Evolutionary conservation across 2,888 invertebrate genomes (phyloP).

Genomic region (Cheilosia variabilis): DNA sequence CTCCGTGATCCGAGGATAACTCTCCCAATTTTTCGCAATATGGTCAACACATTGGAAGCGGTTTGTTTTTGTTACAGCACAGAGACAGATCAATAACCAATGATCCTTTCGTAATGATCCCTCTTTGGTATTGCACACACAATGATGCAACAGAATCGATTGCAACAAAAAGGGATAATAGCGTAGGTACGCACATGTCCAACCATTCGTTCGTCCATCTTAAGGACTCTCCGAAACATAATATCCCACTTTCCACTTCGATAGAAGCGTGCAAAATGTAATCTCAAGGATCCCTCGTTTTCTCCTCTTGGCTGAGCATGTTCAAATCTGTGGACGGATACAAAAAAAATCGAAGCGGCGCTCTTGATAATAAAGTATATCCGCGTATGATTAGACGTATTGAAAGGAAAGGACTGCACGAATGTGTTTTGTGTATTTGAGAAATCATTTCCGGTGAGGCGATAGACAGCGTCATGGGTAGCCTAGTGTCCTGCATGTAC

Average conservation of each 20-base stretch:
- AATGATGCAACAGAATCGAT: constrained; percentile 71
- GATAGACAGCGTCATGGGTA: constrained; percentile 67
- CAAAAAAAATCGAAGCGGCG: constrained; percentile 48
- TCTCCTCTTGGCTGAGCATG: constrained; percentile 17
- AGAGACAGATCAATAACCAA: constrained; percentile 66
- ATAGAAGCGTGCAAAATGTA: constrained; percentile 74
- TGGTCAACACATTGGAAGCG: constrained; percentile 59
- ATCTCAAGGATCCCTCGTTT: constrained; percentile 52
- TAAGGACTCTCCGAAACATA: constrained; percentile 49
- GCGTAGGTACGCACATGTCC: constrained; percentile 10
- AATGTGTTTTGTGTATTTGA: constrained; percentile 55
- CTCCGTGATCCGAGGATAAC: constrained; percentile 36
- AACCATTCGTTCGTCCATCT: constrained; percentile 63
- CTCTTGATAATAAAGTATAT: constrained; percentile 67
- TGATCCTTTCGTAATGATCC: constrained; percentile 72
- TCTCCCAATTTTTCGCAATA: constrained; percentile 63
- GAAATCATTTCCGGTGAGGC: constrained; percentile 73
- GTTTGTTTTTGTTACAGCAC: constrained; percentile 37
- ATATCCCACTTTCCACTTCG: constrained; percentile 63
- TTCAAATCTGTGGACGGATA: constrained; percentile 39
- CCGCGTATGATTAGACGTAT: constrained; percentile 69
- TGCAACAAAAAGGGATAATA: constrained; percentile 22
- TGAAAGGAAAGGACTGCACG: constrained; percentile 48
- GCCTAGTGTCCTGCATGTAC: constrained; percentile 37
- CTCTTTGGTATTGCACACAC: constrained; percentile 37